Base-by-base conservation (phyloP, 2,113 vertebrate species). In the Dromaius novaehollandiae region DNA sequence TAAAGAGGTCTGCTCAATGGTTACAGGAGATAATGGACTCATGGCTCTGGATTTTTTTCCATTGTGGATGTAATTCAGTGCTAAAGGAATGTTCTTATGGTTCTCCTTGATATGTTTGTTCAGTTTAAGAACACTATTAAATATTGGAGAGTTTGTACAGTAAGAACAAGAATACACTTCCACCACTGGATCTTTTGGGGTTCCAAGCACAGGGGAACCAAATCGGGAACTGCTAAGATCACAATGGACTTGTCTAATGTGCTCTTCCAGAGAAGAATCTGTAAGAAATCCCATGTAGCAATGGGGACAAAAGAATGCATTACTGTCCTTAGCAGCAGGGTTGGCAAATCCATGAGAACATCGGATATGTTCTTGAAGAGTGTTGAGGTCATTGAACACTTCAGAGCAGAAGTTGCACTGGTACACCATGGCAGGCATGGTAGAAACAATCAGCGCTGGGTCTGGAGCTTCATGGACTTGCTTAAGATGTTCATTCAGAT, bases 201-300 rank as follows among this genome's bases (percentile, higher is more conserved):
- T 99, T 78, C 99, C 99, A 3, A 99, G 98, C 85, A 99, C 97
- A 34, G 99, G 99, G 40, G 99, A 99, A 96, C 99, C 99, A 88
- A 99, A 99, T 40, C 99, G 98, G 90, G 99, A 98, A 97, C 98
- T 98, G 88, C 99, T 99, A 71, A 99, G 99, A 94, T 99, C 99
- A 94, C 99, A 99, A 95, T 99, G 99, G 91, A 99, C 99, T 98
- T 99, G 99, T 92, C 99, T 99, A 96, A 99, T 99, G 93, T 99
- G 99, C 97, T 99, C 99, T 96, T 99, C 99, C 71, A 99, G 98
- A 34, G 99, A 99, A 96, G 98, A 98, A 98, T 99, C 99, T 60
- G 99, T 99, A 97, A 99, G 98, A 97, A 99, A 99, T 16, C 99
- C 99, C 99, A 99, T 99, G 97, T 99, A 99, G 97, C 99, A 99